These are phyloP conservation scores for Rhinoraja longicauda DNA, from an alignment of 2,797 vertebrate species.

Conservation along the genomic window DNA sequence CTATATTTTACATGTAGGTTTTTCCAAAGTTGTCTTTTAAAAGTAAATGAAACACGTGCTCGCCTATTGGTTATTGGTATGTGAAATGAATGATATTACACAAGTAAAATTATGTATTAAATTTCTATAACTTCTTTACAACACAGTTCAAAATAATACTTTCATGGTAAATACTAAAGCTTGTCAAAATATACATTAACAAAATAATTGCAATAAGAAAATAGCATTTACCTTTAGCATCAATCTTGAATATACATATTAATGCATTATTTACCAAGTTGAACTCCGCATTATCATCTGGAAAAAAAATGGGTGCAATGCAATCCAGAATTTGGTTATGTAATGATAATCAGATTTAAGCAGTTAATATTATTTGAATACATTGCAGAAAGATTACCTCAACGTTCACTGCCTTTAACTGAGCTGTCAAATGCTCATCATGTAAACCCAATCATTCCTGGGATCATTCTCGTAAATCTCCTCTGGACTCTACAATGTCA, in stretches of 20 bases:
- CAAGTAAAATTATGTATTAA: neutral
- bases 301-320: neutral
- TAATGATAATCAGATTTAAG: neutral
- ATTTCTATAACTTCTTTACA: neutral
- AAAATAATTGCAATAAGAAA: neutral
- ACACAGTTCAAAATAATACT: neutral
- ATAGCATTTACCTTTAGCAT: constrained; percentile 77
- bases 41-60: neutral
- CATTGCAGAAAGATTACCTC: neutral
- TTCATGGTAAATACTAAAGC: neutral
- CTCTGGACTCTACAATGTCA: too few relatives aligned
- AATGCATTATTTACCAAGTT: constrained; percentile 91
- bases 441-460: too few relatives aligned
- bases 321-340: neutral
- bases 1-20: constrained; percentile 33
- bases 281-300: constrained; percentile 95
- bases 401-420: neutral
- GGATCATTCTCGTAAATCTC: too few relatives aligned
- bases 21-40: constrained; percentile 36
- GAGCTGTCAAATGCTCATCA: too few relatives aligned
- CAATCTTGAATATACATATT: constrained; percentile 94
- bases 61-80: neutral
- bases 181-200: neutral
- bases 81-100: neutral
- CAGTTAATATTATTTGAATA: neutral